phyloP scores from a whole-genome alignment of 2,888 invertebrate genomes.

The Emmelina monodactyla region DNA sequence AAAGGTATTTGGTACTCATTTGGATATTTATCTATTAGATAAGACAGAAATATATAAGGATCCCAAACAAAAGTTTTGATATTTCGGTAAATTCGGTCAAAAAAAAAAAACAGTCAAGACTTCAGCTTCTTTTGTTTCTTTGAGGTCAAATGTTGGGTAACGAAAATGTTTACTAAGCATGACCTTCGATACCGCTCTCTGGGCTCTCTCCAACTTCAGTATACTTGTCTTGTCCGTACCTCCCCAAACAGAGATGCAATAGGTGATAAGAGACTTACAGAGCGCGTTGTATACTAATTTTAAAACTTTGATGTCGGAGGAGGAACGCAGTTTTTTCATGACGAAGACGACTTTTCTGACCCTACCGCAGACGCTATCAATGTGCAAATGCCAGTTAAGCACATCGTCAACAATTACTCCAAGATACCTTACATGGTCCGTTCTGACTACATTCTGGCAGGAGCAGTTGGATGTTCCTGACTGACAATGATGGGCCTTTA shows the following conservation, averaged over 20 bases:
- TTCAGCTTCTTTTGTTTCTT: too few species aligned
- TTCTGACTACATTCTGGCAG: neutral
- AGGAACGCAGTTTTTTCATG: neutral
- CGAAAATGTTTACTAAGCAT: neutral
- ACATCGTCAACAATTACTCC: conserved; percentile 1
- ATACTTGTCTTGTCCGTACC: neutral
- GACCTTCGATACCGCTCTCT: conserved; percentile 2
- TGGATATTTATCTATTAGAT: too few species aligned
- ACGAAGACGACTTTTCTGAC: conserved; percentile 1
- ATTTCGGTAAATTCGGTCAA: too few species aligned
- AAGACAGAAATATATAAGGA: too few species aligned
- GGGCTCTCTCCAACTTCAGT: conserved; percentile 2
- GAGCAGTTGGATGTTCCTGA: neutral
- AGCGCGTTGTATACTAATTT: neutral
- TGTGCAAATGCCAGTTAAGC: conserved; percentile 1
- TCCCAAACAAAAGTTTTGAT: too few species aligned
- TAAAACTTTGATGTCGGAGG: neutral
- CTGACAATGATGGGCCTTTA: neutral
- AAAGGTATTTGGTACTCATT: too few species aligned
- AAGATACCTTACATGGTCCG: neutral
- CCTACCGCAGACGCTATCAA: neutral
- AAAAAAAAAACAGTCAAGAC: too few species aligned
- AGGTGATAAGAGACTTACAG: neutral
- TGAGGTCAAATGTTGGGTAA: neutral
- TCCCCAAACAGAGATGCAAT: conserved; percentile 3